Evolutionary conservation across 2,888 invertebrate genomes (phyloP).

Genomic region (Mechanitis mazaeus): DNA sequence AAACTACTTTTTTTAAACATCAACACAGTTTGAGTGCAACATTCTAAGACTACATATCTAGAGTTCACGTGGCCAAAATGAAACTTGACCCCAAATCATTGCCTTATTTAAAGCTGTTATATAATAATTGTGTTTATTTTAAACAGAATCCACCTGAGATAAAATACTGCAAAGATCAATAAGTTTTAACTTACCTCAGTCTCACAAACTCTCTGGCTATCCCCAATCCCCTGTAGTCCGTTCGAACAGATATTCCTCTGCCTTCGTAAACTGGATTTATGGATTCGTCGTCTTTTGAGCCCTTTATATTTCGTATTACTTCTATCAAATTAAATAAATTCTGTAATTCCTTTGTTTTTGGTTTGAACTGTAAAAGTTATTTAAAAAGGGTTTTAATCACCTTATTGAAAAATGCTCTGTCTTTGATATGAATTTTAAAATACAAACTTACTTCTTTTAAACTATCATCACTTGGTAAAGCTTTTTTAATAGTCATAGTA

Average conservation of each 20-base stretch:
- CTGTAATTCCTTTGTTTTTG: conserved; percentile 37
- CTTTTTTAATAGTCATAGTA: conserved; percentile 27
- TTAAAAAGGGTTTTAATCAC: no score
- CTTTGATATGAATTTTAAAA: conserved; percentile 20
- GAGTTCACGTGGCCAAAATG: no score
- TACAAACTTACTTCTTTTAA: background rate
- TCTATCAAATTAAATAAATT: conserved; percentile 33
- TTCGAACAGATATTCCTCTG: conserved; percentile 33
- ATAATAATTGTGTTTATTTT: no score
- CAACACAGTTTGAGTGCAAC: no score
- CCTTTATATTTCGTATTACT: conserved; percentile 21
- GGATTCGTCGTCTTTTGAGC: conserved; percentile 23
- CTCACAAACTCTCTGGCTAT: conserved; percentile 34
- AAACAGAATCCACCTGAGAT: no score
- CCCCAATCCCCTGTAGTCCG: conserved; percentile 35
- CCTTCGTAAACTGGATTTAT: conserved; percentile 28
- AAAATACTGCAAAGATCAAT: no score
- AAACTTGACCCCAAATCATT: no score
- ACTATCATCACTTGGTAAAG: conserved; percentile 25
- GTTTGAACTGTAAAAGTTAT: conserved; percentile 12
- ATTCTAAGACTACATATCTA: no score
- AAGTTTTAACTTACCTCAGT: conserved; percentile 28
- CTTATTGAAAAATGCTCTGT: no score
- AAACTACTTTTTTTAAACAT: no score
- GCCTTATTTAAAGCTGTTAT: no score